Base-by-base conservation (phyloP, 2,888 invertebrate genomes). In the Tubulanus polymorphus region DNA sequence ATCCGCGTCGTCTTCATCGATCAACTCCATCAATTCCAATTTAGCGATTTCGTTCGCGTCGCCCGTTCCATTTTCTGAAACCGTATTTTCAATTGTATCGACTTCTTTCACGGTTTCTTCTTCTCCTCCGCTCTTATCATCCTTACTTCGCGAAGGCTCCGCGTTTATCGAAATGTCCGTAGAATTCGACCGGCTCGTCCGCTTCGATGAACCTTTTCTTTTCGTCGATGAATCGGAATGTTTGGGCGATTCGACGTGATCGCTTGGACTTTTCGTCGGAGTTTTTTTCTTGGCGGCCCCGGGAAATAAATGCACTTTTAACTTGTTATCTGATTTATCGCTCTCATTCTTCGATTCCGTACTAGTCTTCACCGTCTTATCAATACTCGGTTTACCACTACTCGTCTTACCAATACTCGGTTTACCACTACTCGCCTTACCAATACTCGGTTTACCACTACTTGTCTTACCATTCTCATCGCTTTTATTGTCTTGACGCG, bases 1-100 rank as follows among this genome's bases (percentile, higher is more conserved):
- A 3, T 54, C 55, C 25, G 55, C 45, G 27, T 54, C 57, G 6
- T 45, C 51, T 37, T 54, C 48, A 20, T 52, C 30, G 30, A 12
- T 25, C 23, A 20, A 27, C 15, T 46, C 26, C 12, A 20, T 26
- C 32, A 28, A 15, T 52, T 23, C 41, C 26, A n/a, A n/a, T n/a
- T n/a, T n/a, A n/a, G n/a, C n/a, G n/a, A n/a, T n/a, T n/a, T n/a
- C n/a, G n/a, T n/a, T n/a, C n/a, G n/a, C n/a, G n/a, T n/a, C n/a
- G n/a, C n/a, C n/a, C n/a, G n/a, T n/a, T n/a, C n/a, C n/a, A n/a
- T n/a, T n/a, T n/a, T n/a, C n/a, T n/a, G n/a, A n/a, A n/a, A n/a
- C n/a, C n/a, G n/a, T n/a, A n/a, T n/a, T n/a, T n/a, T n/a, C n/a
- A n/a, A n/a, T n/a, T n/a, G n/a, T n/a, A n/a, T n/a, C n/a, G n/a